Evolutionary conservation across 2,888 invertebrate species (phyloP).

Genomic region (Amblyteles armatorius): DNA sequence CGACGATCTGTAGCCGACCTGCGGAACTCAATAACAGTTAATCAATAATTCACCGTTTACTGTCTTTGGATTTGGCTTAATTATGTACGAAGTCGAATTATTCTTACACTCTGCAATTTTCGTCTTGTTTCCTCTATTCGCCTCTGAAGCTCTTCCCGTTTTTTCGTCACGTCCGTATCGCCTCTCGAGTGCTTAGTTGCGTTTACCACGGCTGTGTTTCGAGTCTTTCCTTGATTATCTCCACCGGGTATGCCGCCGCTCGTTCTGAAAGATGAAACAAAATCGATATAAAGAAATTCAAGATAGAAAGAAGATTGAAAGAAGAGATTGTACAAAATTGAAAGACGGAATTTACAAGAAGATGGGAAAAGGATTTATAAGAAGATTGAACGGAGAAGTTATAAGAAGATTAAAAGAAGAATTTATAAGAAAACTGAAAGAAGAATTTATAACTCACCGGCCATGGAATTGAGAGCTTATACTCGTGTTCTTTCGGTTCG

Average conservation of each 20-base stretch:
- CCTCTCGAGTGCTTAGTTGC: conserved; percentile 86
- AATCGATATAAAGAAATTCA: neutral
- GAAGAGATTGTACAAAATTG: neutral
- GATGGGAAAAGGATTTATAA: neutral
- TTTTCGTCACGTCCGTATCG: conserved; percentile 88
- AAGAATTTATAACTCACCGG: conserved; percentile 73
- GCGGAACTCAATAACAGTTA: conserved; percentile 62
- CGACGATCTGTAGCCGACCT: conserved; percentile 92
- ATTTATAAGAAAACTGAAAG: neutral
- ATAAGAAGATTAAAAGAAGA: neutral
- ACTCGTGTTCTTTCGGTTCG: conserved; percentile 81
- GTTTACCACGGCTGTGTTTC: conserved; percentile 86
- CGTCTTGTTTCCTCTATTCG: conserved; percentile 93
- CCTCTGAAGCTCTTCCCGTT: conserved; percentile 92
- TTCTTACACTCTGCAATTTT: conserved; percentile 94
- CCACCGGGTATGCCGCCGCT: conserved; percentile 68
- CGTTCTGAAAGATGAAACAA: conserved; percentile 53
- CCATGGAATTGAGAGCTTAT: conserved; percentile 85
- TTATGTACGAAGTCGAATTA: neutral
- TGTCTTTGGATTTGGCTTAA: neutral
- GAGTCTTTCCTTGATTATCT: conserved; percentile 82
- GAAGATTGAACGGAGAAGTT: neutral
- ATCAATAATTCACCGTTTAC: neutral
- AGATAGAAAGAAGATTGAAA: neutral
- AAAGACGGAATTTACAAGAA: neutral